Percentiles rank a stretch among this genome's conserved stretches.
phyloP scores from a whole-genome alignment of 2,797 vertebrate species.

The Lagodon rhomboides region DNA sequence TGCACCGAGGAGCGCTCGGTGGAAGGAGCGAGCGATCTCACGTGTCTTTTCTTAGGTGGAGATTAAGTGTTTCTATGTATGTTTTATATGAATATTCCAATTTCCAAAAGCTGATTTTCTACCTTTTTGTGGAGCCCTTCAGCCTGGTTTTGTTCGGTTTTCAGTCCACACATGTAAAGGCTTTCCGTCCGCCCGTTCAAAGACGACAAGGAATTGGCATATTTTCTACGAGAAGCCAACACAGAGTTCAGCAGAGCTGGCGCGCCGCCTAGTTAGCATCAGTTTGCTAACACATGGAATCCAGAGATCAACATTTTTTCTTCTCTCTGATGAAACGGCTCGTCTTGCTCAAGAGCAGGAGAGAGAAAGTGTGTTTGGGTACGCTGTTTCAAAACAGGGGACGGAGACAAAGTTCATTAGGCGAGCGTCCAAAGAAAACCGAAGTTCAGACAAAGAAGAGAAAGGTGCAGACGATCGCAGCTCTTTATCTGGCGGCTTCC shows the following conservation, averaged over 20 bases:
- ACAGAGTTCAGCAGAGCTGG: constrained; percentile 39
- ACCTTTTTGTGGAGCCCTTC: background rate
- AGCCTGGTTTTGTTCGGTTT: background rate
- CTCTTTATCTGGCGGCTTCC: background rate
- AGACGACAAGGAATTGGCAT: background rate
- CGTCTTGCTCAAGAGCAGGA: constrained; percentile 60
- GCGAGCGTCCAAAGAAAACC: constrained; percentile 24
- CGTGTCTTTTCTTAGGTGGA: background rate
- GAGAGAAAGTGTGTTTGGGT: background rate
- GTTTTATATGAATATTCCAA: background rate
- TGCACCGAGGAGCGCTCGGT: constrained; percentile 3
- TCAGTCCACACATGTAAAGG: too few species aligned
- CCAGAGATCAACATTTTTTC: constrained; percentile 23
- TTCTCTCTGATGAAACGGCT: constrained; percentile 41
- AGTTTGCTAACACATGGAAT: background rate
- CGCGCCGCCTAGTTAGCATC: background rate
- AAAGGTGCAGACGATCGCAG: background rate
- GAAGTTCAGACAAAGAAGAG: constrained; percentile 16
- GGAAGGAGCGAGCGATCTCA: background rate
- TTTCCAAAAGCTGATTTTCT: background rate
- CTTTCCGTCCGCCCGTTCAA: too few species aligned
- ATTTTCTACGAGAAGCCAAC: background rate
- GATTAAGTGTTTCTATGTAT: background rate
- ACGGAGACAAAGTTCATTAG: constrained; percentile 50
- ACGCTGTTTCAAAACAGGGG: constrained; percentile 38